Conservation (phyloP, 2,797 vertebrate genomes). For the Argyrosomus regius region DNA sequence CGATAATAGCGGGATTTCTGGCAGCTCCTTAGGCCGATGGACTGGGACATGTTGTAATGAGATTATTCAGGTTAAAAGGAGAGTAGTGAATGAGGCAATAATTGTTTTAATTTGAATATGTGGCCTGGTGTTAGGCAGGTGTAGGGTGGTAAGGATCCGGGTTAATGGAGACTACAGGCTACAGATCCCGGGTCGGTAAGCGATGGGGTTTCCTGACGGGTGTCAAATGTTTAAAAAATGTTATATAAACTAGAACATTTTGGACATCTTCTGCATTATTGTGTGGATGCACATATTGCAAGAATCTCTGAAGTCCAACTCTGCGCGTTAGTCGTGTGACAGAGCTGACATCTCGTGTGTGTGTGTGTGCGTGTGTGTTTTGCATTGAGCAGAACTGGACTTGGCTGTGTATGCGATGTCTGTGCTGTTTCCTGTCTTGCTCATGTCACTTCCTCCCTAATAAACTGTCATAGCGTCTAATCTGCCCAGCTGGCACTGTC, state of each 20-base stretch:
- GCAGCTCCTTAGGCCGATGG: no score
- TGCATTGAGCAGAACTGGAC: conserved; percentile 37
- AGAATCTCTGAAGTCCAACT: conserved; percentile 24
- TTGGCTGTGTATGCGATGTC: conserved; percentile 41
- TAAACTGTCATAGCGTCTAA: conserved; percentile 71
- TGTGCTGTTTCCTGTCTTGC: conserved; percentile 50
- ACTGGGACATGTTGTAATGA: no score
- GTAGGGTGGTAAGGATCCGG: no score
- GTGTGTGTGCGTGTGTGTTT: conserved; percentile 1
- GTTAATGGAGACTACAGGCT: no score
- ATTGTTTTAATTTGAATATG: no score
- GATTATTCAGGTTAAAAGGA: no score
- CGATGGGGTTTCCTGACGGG: no score
- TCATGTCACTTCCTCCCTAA: conserved; percentile 72
- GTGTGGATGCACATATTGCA: not conserved
- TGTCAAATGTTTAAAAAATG: not conserved
- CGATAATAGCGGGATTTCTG: no score
- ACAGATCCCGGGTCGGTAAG: no score
- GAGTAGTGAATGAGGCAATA: no score
- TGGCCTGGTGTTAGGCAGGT: no score
- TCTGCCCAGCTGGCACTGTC: conserved; percentile 65
- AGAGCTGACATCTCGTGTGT: conserved; percentile 37
- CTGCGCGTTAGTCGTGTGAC: conserved; percentile 14
- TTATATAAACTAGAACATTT: not conserved
- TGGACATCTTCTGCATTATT: conserved; percentile 4